Conservation (phyloP, 2,888 invertebrate genomes). For the Agrotis segetum region DNA sequence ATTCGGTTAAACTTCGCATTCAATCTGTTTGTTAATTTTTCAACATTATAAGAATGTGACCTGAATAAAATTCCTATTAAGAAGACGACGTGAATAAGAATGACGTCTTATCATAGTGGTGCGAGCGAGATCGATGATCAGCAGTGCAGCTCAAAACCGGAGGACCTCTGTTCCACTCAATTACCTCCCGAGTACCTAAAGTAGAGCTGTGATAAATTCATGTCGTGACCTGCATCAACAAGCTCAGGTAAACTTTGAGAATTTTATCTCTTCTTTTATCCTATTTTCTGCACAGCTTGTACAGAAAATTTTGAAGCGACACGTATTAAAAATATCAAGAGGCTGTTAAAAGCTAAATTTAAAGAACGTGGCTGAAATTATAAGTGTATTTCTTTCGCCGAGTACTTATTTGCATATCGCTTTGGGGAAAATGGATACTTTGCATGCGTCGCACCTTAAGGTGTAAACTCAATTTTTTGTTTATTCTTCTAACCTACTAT, state of each 20-base stretch:
- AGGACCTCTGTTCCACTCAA: conserved; percentile 79
- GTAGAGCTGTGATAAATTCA: conserved; percentile 83
- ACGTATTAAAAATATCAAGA: conserved; percentile 87
- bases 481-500: conserved; percentile 10
- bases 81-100: conserved; percentile 43
- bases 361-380: conserved; percentile 85
- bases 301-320: conserved; percentile 80
- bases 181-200: conserved; percentile 79
- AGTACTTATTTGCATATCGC: conserved; percentile 78
- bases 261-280: conserved; percentile 82
- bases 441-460: conserved; percentile 40
- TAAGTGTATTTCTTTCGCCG: conserved; percentile 75
- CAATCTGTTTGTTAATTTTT: conserved; percentile 59
- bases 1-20: conserved; percentile 41
- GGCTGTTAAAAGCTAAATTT: conserved; percentile 87
- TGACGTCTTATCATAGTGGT: conserved; percentile 30
- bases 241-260: conserved; percentile 76
- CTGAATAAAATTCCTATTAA: conserved; percentile 42
- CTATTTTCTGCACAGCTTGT: conserved; percentile 75
- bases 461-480: conserved; percentile 21
- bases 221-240: conserved; percentile 84
- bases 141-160: conserved; percentile 69
- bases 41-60: conserved; percentile 47
- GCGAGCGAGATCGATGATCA: conserved; percentile 58
- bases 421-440: conserved; percentile 59